Conservation (phyloP, 2,888 invertebrate genomes). For the Heliconius hortense region DNA sequence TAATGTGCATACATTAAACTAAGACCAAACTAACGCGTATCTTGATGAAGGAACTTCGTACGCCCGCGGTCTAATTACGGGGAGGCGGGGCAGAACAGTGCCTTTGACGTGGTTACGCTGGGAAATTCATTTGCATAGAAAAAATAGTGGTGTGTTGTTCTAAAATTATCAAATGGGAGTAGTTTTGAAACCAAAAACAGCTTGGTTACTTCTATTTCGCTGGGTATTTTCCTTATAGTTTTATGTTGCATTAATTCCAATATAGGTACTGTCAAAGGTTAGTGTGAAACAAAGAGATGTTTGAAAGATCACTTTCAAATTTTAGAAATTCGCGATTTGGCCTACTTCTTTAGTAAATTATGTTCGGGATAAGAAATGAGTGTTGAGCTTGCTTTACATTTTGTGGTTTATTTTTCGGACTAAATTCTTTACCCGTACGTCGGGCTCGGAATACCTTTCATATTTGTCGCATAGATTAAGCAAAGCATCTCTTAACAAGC, state of each 20-base stretch:
- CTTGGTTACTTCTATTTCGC: not conserved
- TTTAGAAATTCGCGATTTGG: slow-evolving; percentile 18
- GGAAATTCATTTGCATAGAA: slow-evolving; percentile 51
- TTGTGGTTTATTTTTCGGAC: slow-evolving; percentile 19
- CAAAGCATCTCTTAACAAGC: slow-evolving; percentile 11
- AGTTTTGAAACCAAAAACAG: not conserved
- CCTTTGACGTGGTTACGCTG: slow-evolving; percentile 49
- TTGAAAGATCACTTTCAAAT: slow-evolving; percentile 8
- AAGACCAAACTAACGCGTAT: slow-evolving; percentile 78
- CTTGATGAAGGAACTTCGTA: slow-evolving; percentile 78
- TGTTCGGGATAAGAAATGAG: slow-evolving; percentile 14
- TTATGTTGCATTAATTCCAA: not conserved
- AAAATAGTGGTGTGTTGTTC: slow-evolving; percentile 41
- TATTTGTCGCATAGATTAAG: slow-evolving; percentile 24
- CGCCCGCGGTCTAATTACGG: slow-evolving; percentile 74
- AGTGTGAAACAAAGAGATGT: not conserved
- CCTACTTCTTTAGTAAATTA: slow-evolving; percentile 22
- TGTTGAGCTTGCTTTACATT: not conserved
- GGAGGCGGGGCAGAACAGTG: slow-evolving; percentile 51
- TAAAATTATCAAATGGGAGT: not conserved
- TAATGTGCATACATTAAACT: slow-evolving; percentile 82
- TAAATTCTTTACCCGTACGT: slow-evolving; percentile 24
- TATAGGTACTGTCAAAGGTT: slow-evolving; percentile 1
- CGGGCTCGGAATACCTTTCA: slow-evolving; percentile 16
- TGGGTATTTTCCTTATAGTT: not conserved